These are phyloP conservation scores for Boleophthalmus pectinirostris DNA, from an alignment of 2,113 vertebrate species.

Conservation along the genomic window DNA sequence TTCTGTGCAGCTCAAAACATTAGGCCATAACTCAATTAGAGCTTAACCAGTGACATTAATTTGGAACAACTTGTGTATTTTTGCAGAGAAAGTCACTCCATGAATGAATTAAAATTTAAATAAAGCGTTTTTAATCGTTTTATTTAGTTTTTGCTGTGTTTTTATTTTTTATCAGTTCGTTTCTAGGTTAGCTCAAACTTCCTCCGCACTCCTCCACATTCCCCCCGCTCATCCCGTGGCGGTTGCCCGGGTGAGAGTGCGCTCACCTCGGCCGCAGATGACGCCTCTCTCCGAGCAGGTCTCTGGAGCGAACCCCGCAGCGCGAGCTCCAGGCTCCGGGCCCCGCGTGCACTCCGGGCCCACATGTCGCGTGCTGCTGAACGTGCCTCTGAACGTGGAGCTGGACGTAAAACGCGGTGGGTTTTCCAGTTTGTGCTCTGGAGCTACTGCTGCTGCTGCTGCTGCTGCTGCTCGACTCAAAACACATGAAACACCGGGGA, in stretches of 20 bases:
- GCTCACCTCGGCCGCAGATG: slow-evolving; percentile 49
- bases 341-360: not conserved
- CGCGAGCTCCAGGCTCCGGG: slow-evolving; percentile 19
- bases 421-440: not conserved
- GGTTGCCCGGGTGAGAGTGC: not conserved
- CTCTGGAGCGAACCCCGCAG: slow-evolving; percentile 10
- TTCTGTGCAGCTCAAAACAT: too few species aligned
- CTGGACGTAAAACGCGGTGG: slow-evolving; percentile 12
- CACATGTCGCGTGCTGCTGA: slow-evolving; percentile 34
- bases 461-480: slow-evolving; percentile 22
- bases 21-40: not conserved
- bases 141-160: not conserved
- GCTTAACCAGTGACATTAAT: not conserved
- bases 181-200: not conserved
- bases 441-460: not conserved
- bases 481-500: slow-evolving; percentile 24
- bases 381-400: slow-evolving; percentile 27
- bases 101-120: too few species aligned
- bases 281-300: slow-evolving; percentile 52
- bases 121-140: too few species aligned
- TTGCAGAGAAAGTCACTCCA: not conserved
- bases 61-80: not conserved
- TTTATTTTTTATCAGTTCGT: not conserved
- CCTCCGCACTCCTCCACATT: not conserved
- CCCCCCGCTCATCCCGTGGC: not conserved